These are phyloP conservation scores for Acipenser transmontanus DNA, from an alignment of 2,797 vertebrate species.

Conservation along the genomic window DNA sequence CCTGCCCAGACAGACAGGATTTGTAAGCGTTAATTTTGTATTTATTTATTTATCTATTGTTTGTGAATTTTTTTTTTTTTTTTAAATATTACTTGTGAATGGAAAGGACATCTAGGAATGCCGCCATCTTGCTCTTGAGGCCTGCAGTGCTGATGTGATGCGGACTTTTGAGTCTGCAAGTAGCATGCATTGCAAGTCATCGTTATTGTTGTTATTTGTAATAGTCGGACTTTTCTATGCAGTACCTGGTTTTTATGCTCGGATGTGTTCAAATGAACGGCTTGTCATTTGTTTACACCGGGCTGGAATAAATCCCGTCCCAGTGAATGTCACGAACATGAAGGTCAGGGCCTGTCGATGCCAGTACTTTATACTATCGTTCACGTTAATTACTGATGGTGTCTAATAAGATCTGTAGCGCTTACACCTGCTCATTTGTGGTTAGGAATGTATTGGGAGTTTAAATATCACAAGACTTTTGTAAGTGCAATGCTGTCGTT, in stretches of 20 bases:
- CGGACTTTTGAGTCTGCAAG: background rate
- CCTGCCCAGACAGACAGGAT: slow-evolving; percentile 49
- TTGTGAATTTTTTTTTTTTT: background rate
- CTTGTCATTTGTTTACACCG: slow-evolving; percentile 1
- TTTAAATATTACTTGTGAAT: slow-evolving; percentile 2
- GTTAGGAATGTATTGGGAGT: background rate
- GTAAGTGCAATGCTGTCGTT: background rate
- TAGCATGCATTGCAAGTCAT: no score
- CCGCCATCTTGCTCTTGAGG: slow-evolving; percentile 49
- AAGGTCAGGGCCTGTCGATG: background rate
- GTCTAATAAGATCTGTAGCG: background rate
- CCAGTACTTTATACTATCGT: background rate
- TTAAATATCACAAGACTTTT: background rate
- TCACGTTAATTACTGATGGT: background rate
- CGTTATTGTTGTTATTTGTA: no score
- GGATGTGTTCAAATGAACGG: background rate
- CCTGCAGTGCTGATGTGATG: slow-evolving; percentile 27
- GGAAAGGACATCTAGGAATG: slow-evolving; percentile 26
- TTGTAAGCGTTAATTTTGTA: slow-evolving; percentile 40
- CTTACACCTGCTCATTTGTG: background rate
- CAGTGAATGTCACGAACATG: background rate
- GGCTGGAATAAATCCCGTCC: background rate
- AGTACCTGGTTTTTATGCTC: no score
- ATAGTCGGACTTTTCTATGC: no score
- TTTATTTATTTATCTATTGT: background rate